phyloP scores from a whole-genome alignment of 2,797 vertebrate genomes.

The Cossypha polioptera region DNA sequence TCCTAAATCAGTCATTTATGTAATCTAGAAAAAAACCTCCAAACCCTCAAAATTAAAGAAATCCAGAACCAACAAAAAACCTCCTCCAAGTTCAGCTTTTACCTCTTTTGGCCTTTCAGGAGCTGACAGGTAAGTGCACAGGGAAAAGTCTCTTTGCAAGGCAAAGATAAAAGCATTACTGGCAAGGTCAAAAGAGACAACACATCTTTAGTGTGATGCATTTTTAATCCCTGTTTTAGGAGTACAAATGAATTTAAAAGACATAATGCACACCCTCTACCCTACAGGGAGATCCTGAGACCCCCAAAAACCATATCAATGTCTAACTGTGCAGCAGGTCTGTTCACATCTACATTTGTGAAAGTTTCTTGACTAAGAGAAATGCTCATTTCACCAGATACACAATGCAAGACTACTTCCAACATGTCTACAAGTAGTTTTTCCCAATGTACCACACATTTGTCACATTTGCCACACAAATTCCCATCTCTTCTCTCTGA shows the following conservation, averaged over 20 bases:
- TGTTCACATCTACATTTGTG: neutral
- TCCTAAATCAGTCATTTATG: neutral
- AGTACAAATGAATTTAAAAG: neutral
- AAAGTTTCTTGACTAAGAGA: neutral
- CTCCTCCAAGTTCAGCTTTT: neutral
- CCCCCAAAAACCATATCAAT: rapidly evolving
- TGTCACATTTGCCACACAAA: neutral
- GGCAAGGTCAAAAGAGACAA: neutral
- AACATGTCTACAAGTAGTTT: neutral
- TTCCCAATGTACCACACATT: neutral
- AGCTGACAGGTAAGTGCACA: neutral
- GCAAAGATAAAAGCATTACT: neutral
- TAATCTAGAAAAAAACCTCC: neutral
- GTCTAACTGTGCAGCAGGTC: neutral
- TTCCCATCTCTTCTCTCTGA: neutral
- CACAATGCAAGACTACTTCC: neutral
- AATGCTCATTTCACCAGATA: neutral
- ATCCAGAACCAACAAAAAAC: neutral
- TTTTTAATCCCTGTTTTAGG: neutral
- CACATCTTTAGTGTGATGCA: neutral
- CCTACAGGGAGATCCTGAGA: neutral
- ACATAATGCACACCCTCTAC: neutral
- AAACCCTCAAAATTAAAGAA: too few species aligned
- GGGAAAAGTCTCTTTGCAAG: neutral
- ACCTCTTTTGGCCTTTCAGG: neutral